These are phyloP conservation scores for Ceratotherium simum DNA, from an alignment of 2,113 vertebrate genomes.

Conservation along the genomic window DNA sequence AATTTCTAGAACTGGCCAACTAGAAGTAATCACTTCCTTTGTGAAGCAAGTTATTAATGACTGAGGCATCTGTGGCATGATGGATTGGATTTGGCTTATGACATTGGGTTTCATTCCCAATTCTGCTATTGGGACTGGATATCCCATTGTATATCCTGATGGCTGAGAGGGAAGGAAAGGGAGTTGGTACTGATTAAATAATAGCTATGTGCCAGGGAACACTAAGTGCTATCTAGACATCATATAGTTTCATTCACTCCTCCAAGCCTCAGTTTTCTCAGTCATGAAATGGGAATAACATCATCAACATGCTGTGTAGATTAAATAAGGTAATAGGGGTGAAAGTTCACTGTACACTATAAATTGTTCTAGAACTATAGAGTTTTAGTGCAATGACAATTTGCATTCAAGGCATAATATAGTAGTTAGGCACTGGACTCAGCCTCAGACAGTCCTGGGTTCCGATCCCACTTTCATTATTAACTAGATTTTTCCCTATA, in stretches of 20 bases:
- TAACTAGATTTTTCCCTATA: not conserved
- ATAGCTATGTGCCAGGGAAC: not conserved
- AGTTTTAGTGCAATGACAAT: not conserved
- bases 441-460: not conserved
- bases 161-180: not conserved
- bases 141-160: not conserved
- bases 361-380: not conserved
- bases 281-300: not conserved
- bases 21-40: not conserved
- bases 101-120: not conserved
- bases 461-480: not conserved
- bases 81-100: not conserved
- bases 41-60: not conserved
- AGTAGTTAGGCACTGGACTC: not conserved
- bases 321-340: not conserved
- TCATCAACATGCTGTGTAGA: not conserved
- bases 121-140: not conserved
- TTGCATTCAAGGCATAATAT: no score
- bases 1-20: not conserved
- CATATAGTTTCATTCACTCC: not conserved
- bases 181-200: not conserved
- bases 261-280: slow-evolving; percentile 11
- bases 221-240: not conserved
- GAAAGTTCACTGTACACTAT: not conserved
- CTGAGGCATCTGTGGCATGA: not conserved